phyloP scores from a whole-genome alignment of 2,113 vertebrate species.

The Nyctibius bracteatus region DNA sequence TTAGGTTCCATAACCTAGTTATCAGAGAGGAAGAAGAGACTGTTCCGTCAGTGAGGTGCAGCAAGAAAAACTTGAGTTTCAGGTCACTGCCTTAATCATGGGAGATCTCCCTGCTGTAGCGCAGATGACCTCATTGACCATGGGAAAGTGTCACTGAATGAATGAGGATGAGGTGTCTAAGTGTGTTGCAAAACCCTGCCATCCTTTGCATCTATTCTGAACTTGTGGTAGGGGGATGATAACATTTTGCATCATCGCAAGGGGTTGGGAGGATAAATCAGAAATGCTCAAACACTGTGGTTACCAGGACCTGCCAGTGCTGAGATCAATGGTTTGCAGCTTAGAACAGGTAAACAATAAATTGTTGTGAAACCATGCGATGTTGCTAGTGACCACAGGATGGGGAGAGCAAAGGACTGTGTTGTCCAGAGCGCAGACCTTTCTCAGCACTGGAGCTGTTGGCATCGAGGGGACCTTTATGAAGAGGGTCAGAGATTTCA shows the following conservation, averaged over 20 bases:
- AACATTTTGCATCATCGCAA: not conserved
- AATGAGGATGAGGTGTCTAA: not conserved
- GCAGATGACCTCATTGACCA: not conserved
- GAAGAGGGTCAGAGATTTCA: not conserved
- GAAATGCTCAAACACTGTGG: not conserved
- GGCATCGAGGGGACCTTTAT: not conserved
- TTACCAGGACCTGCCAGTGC: not conserved
- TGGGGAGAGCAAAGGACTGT: not conserved
- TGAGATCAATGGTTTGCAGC: not conserved
- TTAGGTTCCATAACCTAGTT: not conserved
- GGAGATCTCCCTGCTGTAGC: not conserved
- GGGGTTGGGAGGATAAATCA: not conserved
- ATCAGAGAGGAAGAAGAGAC: not conserved
- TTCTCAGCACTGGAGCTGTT: not conserved
- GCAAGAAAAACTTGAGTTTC: constrained; percentile 24
- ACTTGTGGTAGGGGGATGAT: not conserved
- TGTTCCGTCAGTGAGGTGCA: not conserved
- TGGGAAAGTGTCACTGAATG: not conserved
- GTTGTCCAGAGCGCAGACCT: not conserved
- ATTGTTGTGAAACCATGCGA: not conserved
- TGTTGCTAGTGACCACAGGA: not conserved
- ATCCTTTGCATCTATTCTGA: not conserved
- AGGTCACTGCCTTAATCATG: not conserved
- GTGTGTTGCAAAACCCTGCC: not conserved
- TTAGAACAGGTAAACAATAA: not conserved